A percentile compares a stretch with the other conserved stretches of the same genome.
phyloP scores from a whole-genome alignment of 2,888 invertebrate genomes.

The Luperina testacea region DNA sequence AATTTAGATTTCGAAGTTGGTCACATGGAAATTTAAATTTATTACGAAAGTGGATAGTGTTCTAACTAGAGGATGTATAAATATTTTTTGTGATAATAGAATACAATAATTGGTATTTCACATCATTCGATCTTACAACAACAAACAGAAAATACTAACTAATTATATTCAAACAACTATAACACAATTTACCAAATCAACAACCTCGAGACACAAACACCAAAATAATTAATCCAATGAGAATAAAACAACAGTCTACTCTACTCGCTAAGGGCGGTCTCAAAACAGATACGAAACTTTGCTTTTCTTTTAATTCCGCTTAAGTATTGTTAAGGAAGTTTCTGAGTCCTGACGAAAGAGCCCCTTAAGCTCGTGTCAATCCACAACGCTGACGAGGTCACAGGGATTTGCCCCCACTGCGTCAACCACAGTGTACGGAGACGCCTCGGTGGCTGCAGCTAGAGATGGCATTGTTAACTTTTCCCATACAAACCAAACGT shows the following conservation, averaged over 20 bases:
- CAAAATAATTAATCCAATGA: conserved; percentile 66
- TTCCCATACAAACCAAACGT: background rate
- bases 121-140: background rate
- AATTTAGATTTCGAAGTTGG: background rate
- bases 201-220: conserved; percentile 51
- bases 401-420: conserved; percentile 58
- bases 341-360: conserved; percentile 64
- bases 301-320: conserved; percentile 73
- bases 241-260: conserved; percentile 62
- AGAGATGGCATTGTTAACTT: background rate
- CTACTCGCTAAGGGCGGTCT: conserved; percentile 61
- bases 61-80: background rate
- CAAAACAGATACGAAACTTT: conserved; percentile 70
- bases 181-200: conserved; percentile 52
- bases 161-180: conserved; percentile 38
- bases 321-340: conserved; percentile 74
- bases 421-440: conserved; percentile 3
- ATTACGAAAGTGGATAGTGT: background rate
- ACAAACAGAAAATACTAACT: conserved; percentile 26
- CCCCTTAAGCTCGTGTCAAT: conserved; percentile 70
- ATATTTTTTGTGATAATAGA: background rate
- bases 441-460: background rate
- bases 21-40: background rate
- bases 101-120: background rate
- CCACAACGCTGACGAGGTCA: conserved; percentile 65